Evolutionary conservation across 2,113 vertebrate species (phyloP).

Genomic region (Eira barbara): DNA sequence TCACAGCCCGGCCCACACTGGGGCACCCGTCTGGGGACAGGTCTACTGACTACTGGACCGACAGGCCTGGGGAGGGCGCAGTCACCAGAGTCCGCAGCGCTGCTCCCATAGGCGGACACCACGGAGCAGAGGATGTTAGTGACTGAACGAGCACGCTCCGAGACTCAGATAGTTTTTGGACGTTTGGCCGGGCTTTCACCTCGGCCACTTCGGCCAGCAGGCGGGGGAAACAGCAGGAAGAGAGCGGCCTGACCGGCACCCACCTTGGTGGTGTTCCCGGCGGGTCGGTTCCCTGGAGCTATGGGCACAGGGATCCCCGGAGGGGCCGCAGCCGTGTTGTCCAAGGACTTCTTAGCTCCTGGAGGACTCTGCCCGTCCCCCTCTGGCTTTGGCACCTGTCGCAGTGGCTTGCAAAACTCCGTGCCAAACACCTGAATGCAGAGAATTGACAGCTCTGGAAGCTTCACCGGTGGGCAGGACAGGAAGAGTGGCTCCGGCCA

Average conservation of each 20-base stretch:
- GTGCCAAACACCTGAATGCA: conserved; percentile 16
- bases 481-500: neutral
- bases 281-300: neutral
- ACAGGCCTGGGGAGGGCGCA: neutral
- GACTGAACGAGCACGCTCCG: neutral
- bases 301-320: conserved; percentile 74
- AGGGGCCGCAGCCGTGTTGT: neutral
- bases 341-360: conserved; percentile 10
- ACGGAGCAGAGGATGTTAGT: neutral
- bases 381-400: conserved; percentile 22
- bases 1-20: no score
- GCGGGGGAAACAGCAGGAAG: neutral
- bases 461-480: neutral
- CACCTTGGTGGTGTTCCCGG: conserved; percentile 38
- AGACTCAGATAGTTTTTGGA: neutral
- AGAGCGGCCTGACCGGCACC: neutral
- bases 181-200: neutral
- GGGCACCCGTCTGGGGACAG: neutral
- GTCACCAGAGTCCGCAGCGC: neutral
- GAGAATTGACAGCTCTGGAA: neutral
- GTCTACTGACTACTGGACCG: neutral
- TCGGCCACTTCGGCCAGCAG: neutral
- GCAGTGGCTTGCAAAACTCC: conserved; percentile 49
- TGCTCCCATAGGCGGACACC: neutral
- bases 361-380: neutral